Percentiles rank a stretch among this genome's conserved stretches.
Evolutionary conservation across 2,113 vertebrate species (phyloP).

Genomic region (Corydoras sp.): DNA sequence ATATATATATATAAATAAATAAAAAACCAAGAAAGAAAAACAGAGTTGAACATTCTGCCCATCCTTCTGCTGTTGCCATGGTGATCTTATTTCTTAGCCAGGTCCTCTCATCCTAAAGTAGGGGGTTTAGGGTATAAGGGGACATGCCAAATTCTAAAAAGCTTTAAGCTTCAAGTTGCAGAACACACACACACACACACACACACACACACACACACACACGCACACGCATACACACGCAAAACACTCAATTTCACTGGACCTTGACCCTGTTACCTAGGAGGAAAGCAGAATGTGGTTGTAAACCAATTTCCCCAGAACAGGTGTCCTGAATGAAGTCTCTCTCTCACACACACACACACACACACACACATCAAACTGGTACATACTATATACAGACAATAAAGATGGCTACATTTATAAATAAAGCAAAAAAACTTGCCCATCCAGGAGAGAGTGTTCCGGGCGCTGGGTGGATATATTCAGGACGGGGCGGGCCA

Average conservation of each 20-base stretch:
- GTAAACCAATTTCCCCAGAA: slow-evolving; percentile 3
- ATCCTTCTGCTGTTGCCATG: slow-evolving; percentile 41
- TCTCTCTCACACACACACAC: neutral
- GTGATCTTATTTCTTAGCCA: slow-evolving; percentile 31
- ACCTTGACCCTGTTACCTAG: slow-evolving; percentile 19
- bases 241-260: slow-evolving; percentile 1
- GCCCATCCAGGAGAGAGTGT: no score
- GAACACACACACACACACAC: neutral
- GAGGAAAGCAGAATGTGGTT: slow-evolving; percentile 6
- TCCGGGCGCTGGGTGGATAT: no score
- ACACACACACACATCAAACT: neutral
- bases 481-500: no score
- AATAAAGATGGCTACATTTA: no score
- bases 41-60: slow-evolving; percentile 18
- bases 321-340: neutral
- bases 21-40: slow-evolving; percentile 4
- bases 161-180: neutral
- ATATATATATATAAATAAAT: slow-evolving; percentile 4
- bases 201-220: slow-evolving; percentile 1
- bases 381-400: no score
- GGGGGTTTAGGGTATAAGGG: slow-evolving; percentile 2
- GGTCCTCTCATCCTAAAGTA: slow-evolving; percentile 27
- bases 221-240: neutral
- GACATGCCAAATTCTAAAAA: neutral
- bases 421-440: no score